A percentile compares a stretch with the other conserved stretches of the same genome.
These are phyloP conservation scores for Hycleus cichorii DNA, from an alignment of 1,140 invertebrate species.

Conservation along the genomic window DNA sequence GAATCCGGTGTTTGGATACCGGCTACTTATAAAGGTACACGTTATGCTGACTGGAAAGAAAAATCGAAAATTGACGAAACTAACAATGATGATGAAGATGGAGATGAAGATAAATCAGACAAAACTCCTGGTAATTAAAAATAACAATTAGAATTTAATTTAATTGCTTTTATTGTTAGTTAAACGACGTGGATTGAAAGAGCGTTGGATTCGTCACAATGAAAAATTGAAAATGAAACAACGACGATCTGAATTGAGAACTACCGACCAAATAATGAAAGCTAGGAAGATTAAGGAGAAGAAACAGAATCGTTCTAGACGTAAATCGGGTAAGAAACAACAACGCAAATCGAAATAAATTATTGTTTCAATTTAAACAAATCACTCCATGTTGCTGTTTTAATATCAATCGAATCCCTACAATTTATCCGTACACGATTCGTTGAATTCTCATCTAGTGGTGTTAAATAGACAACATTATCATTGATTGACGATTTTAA, in stretches of 20 bases:
- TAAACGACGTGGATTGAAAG: slow-evolving; percentile 43
- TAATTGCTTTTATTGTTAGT: slow-evolving; percentile 2
- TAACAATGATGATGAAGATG: slow-evolving; percentile 52
- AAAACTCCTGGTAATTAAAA: neutral
- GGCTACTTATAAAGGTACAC: slow-evolving; percentile 85
- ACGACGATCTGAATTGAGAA: slow-evolving; percentile 51
- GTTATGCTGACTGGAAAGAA: slow-evolving; percentile 83
- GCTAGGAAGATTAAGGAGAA: slow-evolving; percentile 50
- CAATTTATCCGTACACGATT: slow-evolving; percentile 16
- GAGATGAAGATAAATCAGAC: slow-evolving; percentile 43
- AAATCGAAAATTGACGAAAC: slow-evolving; percentile 64
- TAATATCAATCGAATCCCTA: slow-evolving; percentile 15
- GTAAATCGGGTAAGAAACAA: slow-evolving; percentile 30
- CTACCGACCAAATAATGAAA: slow-evolving; percentile 64
- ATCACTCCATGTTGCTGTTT: slow-evolving; percentile 22
- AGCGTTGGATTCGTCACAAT: slow-evolving; percentile 52
- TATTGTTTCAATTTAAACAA: slow-evolving; percentile 21
- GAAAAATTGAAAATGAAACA: slow-evolving; percentile 50
- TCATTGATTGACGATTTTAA: slow-evolving; percentile 3
- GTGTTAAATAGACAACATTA: slow-evolving; percentile 9
- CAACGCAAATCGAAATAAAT: slow-evolving; percentile 27
- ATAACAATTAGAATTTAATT: neutral
- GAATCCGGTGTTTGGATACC: slow-evolving; percentile 92
- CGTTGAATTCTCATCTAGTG: slow-evolving; percentile 2
- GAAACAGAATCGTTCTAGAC: slow-evolving; percentile 38